phyloP scores from a whole-genome alignment of 1,140 invertebrate genomes.

The Lordiphosa mommai region DNA sequence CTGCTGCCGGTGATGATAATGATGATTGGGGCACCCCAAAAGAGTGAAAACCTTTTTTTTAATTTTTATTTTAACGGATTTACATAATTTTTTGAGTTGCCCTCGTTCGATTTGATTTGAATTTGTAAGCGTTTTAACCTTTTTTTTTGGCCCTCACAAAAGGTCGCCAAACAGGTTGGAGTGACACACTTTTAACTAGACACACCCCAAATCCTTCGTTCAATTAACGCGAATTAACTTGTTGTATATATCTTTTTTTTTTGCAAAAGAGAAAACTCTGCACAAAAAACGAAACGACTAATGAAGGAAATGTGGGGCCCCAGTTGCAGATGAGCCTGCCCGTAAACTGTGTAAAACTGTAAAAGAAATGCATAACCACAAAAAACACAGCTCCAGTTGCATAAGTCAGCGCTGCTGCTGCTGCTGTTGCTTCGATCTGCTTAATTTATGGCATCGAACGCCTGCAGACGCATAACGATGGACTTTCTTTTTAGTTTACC shows the following conservation, averaged over 20 bases:
- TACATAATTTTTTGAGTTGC: conserved; percentile 72
- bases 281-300: conserved; percentile 64
- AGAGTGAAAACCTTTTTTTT: conserved; percentile 68
- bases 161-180: conserved; percentile 36
- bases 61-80: conserved; percentile 45
- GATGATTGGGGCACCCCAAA: conserved; percentile 50
- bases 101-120: conserved; percentile 41
- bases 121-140: conserved; percentile 48
- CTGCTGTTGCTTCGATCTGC: conserved; percentile 5
- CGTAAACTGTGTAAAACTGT: conserved; percentile 22
- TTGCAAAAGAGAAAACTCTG: conserved; percentile 35
- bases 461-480: conserved; percentile 43
- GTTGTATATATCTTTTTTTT: conserved; percentile 1
- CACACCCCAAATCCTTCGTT: conserved; percentile 35
- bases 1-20: neutral
- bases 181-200: conserved; percentile 41
- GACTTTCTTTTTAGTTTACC: conserved; percentile 59
- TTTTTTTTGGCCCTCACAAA: conserved; percentile 23
- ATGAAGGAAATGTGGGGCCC: conserved; percentile 65
- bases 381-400: conserved; percentile 44
- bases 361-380: conserved; percentile 72
- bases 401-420: conserved; percentile 16
- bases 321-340: conserved; percentile 66
- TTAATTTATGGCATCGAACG: conserved; percentile 66
- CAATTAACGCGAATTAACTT: conserved; percentile 41